These are phyloP conservation scores for Sminthurinus aureus DNA, from an alignment of 2,888 invertebrate species.

Conservation along the genomic window DNA sequence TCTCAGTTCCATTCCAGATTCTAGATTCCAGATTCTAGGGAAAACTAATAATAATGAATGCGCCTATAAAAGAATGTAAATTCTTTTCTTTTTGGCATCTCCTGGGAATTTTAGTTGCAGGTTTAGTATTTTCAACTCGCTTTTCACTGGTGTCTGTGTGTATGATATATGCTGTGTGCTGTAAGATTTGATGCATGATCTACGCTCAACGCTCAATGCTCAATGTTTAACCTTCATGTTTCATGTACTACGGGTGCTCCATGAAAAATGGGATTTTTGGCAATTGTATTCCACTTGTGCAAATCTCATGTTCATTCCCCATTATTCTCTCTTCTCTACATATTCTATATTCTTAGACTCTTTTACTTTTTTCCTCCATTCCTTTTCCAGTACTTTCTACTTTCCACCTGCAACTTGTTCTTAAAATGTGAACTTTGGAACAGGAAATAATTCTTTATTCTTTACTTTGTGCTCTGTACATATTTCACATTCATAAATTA, in stretches of 20 bases:
- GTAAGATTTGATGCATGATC: not conserved
- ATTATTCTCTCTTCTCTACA: slow-evolving; percentile 34
- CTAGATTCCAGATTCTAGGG: no score
- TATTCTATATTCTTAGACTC: not conserved
- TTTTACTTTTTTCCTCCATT: not conserved
- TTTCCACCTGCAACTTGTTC: no score
- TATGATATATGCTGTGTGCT: not conserved
- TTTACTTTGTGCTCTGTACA: not conserved
- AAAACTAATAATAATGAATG: no score
- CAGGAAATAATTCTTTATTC: not conserved
- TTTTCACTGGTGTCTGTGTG: not conserved
- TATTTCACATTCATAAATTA: not conserved
- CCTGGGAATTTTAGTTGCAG: no score
- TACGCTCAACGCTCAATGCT: not conserved
- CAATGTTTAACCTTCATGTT: slow-evolving; percentile 39
- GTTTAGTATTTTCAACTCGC: not conserved
- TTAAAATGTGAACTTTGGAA: not conserved
- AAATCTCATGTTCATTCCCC: slow-evolving; percentile 46
- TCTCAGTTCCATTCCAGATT: no score
- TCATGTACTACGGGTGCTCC: slow-evolving; percentile 44
- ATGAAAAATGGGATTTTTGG: slow-evolving; percentile 53
- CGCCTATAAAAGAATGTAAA: no score
- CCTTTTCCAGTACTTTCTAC: not conserved
- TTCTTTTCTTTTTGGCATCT: no score
- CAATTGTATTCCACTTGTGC: slow-evolving; percentile 46